Conservation (phyloP, 2,797 vertebrate species). For the Helarctos malayanus region DNA sequence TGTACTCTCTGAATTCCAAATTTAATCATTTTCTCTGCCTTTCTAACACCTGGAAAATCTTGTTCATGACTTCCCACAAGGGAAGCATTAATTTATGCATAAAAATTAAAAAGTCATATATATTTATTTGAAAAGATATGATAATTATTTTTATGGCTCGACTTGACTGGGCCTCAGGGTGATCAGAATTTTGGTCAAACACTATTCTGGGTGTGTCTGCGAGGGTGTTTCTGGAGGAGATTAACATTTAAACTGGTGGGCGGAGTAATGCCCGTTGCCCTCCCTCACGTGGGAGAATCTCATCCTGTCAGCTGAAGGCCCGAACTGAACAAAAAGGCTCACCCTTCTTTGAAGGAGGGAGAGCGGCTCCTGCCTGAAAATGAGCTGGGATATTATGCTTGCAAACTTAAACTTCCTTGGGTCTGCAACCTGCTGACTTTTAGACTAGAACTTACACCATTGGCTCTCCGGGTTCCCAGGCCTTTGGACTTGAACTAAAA, state of each 20-base stretch:
- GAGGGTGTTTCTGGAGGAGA: not conserved
- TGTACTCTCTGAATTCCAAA: not conserved
- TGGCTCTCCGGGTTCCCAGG: not conserved
- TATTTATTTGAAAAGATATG: slow-evolving; percentile 2
- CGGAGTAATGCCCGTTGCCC: not conserved
- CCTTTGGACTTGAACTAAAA: not conserved
- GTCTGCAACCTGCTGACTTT: not conserved
- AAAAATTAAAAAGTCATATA: slow-evolving; percentile 6
- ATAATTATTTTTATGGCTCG: not conserved
- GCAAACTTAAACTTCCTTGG: not conserved
- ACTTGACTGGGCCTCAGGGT: not conserved
- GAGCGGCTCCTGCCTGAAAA: not conserved
- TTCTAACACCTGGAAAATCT: slow-evolving; percentile 13
- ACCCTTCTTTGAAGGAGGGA: not conserved
- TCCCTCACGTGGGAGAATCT: not conserved
- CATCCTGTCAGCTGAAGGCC: not conserved
- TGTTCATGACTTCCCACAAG: not conserved
- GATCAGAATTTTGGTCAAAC: not conserved
- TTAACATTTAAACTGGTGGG: not conserved
- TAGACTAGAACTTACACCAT: not conserved
- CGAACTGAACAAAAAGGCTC: not conserved
- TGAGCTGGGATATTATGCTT: not conserved
- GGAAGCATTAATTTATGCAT: slow-evolving; percentile 4
- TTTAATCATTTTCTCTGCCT: not conserved
- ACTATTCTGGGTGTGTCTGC: not conserved